phyloP scores from a whole-genome alignment of 1,140 invertebrate genomes.

The Macrobrachium nipponense region DNA sequence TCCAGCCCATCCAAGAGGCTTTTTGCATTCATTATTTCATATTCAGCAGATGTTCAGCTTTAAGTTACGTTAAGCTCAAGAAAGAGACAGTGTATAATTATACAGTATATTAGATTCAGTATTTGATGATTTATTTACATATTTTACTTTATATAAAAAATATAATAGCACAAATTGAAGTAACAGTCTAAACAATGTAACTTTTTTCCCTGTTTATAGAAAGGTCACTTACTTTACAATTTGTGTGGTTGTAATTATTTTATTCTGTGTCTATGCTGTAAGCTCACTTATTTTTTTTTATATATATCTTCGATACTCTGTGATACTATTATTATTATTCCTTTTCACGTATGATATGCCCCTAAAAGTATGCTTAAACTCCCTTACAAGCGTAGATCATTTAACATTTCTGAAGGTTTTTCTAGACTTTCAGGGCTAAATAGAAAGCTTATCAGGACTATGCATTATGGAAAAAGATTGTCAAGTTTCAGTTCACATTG shows the following conservation, averaged over 20 bases:
- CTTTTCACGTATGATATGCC: slow-evolving; percentile 25
- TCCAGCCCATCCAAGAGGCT: no score
- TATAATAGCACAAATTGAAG: neutral
- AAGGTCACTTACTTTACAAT: neutral
- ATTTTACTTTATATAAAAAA: neutral
- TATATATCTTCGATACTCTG: slow-evolving; percentile 50
- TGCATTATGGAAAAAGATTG: no score
- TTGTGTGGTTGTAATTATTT: slow-evolving; percentile 39
- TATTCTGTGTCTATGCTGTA: slow-evolving; percentile 1
- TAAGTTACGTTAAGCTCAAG: no score
- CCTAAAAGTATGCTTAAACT: neutral
- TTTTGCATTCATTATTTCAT: no score
- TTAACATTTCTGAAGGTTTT: neutral
- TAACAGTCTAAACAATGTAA: neutral
- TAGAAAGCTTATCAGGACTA: no score
- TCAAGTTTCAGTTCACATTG: no score
- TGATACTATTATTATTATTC: slow-evolving; percentile 38
- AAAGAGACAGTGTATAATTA: neutral
- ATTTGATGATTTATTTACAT: neutral
- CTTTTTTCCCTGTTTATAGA: neutral
- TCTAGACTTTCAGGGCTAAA: neutral
- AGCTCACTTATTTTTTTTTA: slow-evolving; percentile 16
- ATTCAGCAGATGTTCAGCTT: no score
- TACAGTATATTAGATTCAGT: neutral
- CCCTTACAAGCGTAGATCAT: neutral